Evolutionary conservation across 1,140 invertebrate species (phyloP).

Genomic region (Chrysomallon squamiferum): DNA sequence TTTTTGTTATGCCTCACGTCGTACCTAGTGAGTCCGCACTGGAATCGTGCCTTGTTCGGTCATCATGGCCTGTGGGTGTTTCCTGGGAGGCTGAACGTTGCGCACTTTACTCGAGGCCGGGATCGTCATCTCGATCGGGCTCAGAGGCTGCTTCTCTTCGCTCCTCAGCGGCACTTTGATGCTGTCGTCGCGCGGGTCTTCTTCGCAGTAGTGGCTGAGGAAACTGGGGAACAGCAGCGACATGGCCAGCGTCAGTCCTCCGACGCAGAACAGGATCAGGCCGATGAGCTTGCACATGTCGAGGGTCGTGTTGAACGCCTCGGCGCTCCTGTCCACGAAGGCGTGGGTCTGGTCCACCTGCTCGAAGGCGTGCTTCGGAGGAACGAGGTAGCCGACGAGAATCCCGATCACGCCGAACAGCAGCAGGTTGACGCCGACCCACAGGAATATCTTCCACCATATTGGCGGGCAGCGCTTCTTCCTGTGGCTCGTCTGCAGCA

Average conservation of each 20-base stretch:
- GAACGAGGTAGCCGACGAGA: conserved; percentile 66
- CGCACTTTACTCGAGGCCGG: conserved; percentile 52
- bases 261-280: conserved; percentile 66
- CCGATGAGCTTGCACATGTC: conserved; percentile 67
- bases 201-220: conserved; percentile 62
- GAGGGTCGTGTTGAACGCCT: conserved; percentile 66
- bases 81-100: conserved; percentile 52
- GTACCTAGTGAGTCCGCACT: background rate
- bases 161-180: conserved; percentile 33
- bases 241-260: conserved; percentile 65
- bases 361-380: conserved; percentile 62
- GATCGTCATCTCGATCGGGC: conserved; percentile 52
- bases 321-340: conserved; percentile 64
- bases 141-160: conserved; percentile 42
- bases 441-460: conserved; percentile 65
- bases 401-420: conserved; percentile 65
- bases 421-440: conserved; percentile 64
- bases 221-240: conserved; percentile 66
- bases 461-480: conserved; percentile 55
- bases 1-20: too few relatives aligned
- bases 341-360: conserved; percentile 59
- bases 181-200: conserved; percentile 43
- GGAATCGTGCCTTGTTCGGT: conserved; percentile 3
- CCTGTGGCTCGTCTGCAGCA: conserved; percentile 57
- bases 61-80: conserved; percentile 24